phyloP scores from a whole-genome alignment of 2,113 vertebrate genomes.

The Myiagra hebetior region DNA sequence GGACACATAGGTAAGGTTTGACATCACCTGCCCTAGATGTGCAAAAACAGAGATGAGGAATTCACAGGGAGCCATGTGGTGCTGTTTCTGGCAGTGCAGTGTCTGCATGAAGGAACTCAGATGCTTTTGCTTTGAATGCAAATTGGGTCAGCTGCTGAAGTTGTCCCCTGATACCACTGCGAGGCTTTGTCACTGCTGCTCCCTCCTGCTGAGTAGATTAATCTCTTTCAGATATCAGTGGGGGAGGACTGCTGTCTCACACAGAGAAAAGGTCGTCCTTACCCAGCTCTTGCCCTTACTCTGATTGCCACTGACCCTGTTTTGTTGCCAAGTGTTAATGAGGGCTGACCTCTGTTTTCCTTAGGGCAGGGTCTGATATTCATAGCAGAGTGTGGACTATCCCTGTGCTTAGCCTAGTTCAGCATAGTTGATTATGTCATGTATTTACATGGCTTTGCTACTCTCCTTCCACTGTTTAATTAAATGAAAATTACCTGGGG shows the following conservation, averaged over 20 bases:
- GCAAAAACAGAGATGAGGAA: not conserved
- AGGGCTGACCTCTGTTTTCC: not conserved
- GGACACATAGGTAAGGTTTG: not conserved
- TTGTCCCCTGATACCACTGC: not conserved
- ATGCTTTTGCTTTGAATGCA: not conserved
- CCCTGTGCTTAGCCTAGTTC: not conserved
- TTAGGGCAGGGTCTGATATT: not conserved
- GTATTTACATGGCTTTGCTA: not conserved
- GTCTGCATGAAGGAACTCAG: not conserved
- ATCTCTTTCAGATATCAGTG: not conserved
- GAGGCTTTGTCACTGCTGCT: not conserved
- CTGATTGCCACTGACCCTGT: not conserved
- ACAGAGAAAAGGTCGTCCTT: not conserved
- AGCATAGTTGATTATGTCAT: not conserved
- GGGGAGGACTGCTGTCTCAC: not conserved
- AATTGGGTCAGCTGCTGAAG: not conserved
- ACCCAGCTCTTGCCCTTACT: not conserved
- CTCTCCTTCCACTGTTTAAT: not conserved
- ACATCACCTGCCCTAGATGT: not conserved
- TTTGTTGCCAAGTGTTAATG: not conserved
- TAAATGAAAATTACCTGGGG: not conserved
- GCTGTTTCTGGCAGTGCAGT: not conserved
- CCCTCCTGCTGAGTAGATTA: not conserved
- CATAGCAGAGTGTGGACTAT: not conserved
- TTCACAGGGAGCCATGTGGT: not conserved